phyloP scores from a whole-genome alignment of 92 coral and sea anemone genomes.

The Epizoanthus illoricatus region DNA sequence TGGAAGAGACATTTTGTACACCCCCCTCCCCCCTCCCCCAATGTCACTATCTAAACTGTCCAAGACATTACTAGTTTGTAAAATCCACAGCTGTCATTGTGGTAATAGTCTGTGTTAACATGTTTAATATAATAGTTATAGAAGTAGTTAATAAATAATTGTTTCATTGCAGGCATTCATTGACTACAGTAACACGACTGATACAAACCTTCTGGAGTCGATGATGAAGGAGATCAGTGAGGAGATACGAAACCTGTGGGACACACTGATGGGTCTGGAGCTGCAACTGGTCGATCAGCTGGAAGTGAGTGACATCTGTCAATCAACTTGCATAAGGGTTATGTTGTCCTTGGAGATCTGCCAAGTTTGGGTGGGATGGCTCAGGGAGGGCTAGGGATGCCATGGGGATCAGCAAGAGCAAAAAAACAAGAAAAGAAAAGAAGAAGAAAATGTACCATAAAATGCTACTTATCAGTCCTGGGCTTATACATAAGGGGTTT shows the following conservation, averaged over 20 bases:
- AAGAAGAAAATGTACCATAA: too few species aligned
- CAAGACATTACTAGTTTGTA: too few species aligned
- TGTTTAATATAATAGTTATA: not conserved
- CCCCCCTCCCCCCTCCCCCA: too few species aligned
- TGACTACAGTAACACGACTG: slow-evolving; percentile 85
- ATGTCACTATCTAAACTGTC: too few species aligned
- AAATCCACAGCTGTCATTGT: too few species aligned
- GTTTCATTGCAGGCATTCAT: slow-evolving; percentile 63
- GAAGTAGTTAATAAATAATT: too few species aligned
- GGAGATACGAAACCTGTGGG: slow-evolving; percentile 89
- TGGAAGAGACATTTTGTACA: too few species aligned
- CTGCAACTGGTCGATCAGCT: slow-evolving; percentile 96
- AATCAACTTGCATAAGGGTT: not conserved
- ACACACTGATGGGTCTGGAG: slow-evolving; percentile 96
- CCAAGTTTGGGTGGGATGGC: not conserved
- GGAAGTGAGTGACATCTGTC: slow-evolving; percentile 54
- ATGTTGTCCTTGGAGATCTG: not conserved
- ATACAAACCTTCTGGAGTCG: slow-evolving; percentile 63
- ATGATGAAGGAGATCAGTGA: slow-evolving; percentile 75
- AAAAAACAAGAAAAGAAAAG: too few species aligned
- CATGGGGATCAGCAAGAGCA: too few species aligned
- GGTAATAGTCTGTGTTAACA: too few species aligned
- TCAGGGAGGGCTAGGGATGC: not conserved
- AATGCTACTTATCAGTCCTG: too few species aligned
- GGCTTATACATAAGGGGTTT: too few species aligned